Evolutionary conservation across 2,888 invertebrate species (phyloP), one percentile per base, ranked within the genome.

Genomic region (Agrotis exclamationis): DNA sequence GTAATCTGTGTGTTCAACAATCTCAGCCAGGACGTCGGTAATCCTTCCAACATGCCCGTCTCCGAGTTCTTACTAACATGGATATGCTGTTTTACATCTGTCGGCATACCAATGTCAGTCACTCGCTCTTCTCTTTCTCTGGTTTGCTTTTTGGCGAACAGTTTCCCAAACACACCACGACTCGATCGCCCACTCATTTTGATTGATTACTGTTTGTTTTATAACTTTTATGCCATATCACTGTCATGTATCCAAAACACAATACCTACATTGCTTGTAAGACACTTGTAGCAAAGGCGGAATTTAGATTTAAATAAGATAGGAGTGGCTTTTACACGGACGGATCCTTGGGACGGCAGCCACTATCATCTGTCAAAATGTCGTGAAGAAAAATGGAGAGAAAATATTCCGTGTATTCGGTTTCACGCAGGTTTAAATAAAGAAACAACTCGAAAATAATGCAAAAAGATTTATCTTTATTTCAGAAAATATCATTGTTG

Each of bases 41-140:
- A 95, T 0, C 99, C 99, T 86, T 98, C 98, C 85, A 99, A 95
- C 91, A 97, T 97, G 0, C 99, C 99, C 0, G 98, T 98, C 84
- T 97, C 96, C 13, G 97, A 97, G 92, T 99, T 98, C 87, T 98
- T 98, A 82, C 97, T 98, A 33, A 99, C 99, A 93, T 99, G 99
- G 87, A 99, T 97, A 87, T 98, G 97, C 87, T 98, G 98, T 80
- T 97, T 97, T 22, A 99, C 98, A 89, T 98, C 98, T 14, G 98
- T 99, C 2, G 99, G 99, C 84, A 97, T 96, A 3, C 98, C 98
- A 77, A 99, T 99, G 81, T 97, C 97, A 4, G 97, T 97, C 3
- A 97, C 97, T 48, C 96, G 91, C 74, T 96, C 96, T 86, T 96
- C 96, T 85, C 91, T 94, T 74, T 93, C 90, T 76, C 83, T 91